Evolutionary conservation across 2,888 invertebrate species (phyloP), one percentile per base, ranked within the genome.

Genomic region (Patella pellucida): DNA sequence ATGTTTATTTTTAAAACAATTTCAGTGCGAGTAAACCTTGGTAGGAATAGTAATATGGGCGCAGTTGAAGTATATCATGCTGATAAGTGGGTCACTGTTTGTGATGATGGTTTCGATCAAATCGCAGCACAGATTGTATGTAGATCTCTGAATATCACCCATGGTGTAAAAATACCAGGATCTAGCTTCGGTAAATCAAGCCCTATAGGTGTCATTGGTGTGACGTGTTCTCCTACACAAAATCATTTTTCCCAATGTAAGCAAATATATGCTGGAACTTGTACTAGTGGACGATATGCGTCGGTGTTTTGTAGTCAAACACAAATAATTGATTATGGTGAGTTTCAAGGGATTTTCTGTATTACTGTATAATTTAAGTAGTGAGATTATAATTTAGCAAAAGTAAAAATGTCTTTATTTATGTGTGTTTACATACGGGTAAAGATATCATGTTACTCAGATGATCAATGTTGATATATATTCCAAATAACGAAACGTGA

Each of bases 181-280:
- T 83, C 82, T 2, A 68, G 16, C 54, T 79, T 81, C 23, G 85
- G 82, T 41, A 82, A 79, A 11, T 75, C 81, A 56, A 85, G 84
- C 7, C 92, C 93, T 5, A 94, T 94, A 84, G 92, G 94, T 87
- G 94, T 95, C 92, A 81, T 81, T 50, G 76, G 81, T 11, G 82
- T 85, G 0, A 76, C 71, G 3, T 87, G 86, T 74, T 76, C 52
- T 0, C 86, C 86, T 0, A 75, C 52, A 11, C 85, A 86, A 73
- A 52, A 70, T 0, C 76, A 72, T 15, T 70, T 87, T 51, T 75
- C 71, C 1, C 41, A 79, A 14, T 87, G 87, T 81, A 15, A 27
- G 1, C 78, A 80, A 50, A 77, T 70, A 15, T 41, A 51, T 52
- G 54, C 70, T 23, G 68, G 74, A 19, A 23, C 71, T 0, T 85